These are phyloP conservation scores for Eretmochelys imbricata DNA, from an alignment of 2,113 vertebrate genomes.

Conservation along the genomic window DNA sequence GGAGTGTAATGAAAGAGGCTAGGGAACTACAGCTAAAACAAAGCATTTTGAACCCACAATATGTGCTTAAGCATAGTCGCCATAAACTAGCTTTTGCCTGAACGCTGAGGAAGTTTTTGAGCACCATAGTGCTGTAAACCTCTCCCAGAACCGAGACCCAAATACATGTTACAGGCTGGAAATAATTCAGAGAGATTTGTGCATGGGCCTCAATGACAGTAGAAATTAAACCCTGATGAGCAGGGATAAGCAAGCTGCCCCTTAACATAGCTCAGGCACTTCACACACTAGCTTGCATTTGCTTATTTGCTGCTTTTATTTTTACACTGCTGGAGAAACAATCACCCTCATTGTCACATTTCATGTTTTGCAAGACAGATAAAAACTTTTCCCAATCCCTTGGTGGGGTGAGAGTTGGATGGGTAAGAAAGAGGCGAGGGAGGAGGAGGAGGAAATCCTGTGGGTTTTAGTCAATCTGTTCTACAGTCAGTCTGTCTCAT, in stretches of 20 bases:
- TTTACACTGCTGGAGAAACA: slow-evolving; percentile 17
- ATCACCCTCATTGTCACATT: background rate
- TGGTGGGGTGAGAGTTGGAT: background rate
- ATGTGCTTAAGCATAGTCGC: too few species aligned
- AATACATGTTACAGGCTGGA: too few species aligned
- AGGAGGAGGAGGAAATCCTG: background rate
- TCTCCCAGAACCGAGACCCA: too few species aligned
- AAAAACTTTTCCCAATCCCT: background rate
- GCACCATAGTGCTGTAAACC: background rate
- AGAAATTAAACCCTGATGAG: slow-evolving; percentile 13
- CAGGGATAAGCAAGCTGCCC: background rate
- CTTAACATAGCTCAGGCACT: rapidly evolving
- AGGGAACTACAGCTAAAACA: too few species aligned
- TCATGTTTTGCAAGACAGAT: background rate
- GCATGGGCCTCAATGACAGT: too few species aligned
- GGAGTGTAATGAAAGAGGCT: too few species aligned
- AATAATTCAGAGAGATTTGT: too few species aligned
- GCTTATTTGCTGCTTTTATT: background rate
- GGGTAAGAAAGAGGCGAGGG: background rate
- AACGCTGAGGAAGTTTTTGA: too few species aligned
- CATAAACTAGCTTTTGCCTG: too few species aligned
- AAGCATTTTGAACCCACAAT: too few species aligned
- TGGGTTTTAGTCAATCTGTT: background rate
- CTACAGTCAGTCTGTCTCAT: background rate
- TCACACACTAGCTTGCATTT: background rate